Percentiles rank a stretch among this genome's conserved stretches.
Conservation (phyloP, 2,113 vertebrate genomes). For the Caracal caracal region DNA sequence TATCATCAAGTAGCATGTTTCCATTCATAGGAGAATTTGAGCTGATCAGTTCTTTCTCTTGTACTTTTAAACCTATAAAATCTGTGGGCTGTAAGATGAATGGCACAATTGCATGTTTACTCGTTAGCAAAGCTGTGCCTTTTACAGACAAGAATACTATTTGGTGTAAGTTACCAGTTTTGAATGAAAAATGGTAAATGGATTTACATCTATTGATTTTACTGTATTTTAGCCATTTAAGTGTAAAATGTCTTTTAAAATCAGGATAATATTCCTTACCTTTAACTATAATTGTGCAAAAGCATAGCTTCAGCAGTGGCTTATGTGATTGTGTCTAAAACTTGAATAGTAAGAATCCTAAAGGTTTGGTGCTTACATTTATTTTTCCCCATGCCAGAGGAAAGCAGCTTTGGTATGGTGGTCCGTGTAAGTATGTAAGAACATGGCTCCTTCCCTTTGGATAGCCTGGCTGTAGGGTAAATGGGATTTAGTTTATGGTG, state of each 20-base stretch:
- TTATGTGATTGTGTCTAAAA: constrained; percentile 52
- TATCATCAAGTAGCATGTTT: constrained; percentile 71
- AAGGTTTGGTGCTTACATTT: constrained; percentile 54
- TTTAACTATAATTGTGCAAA: constrained; percentile 35
- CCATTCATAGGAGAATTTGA: constrained; percentile 50
- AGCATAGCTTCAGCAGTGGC: constrained; percentile 24
- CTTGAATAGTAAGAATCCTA: constrained; percentile 43
- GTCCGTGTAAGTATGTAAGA: not conserved
- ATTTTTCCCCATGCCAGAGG: constrained; percentile 24
- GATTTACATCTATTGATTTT: constrained; percentile 74
- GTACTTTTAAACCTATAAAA: constrained; percentile 68
- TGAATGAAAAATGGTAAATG: constrained; percentile 84
- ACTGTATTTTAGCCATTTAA: constrained; percentile 77
- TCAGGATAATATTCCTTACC: not conserved
- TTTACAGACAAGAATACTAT: constrained; percentile 76
- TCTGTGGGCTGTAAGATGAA: constrained; percentile 73
- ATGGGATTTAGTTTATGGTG: not conserved
- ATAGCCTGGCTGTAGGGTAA: not conserved
- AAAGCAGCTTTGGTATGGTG: constrained; percentile 1
- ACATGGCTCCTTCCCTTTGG: not conserved
- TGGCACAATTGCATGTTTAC: constrained; percentile 75
- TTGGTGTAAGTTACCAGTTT: constrained; percentile 77
- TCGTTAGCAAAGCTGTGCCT: constrained; percentile 79
- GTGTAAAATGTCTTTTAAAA: constrained; percentile 59
- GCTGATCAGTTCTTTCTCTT: constrained; percentile 73